Base-by-base conservation (phyloP, 2,888 invertebrate genomes). In the Caenorhabditis drosophilae region DNA sequence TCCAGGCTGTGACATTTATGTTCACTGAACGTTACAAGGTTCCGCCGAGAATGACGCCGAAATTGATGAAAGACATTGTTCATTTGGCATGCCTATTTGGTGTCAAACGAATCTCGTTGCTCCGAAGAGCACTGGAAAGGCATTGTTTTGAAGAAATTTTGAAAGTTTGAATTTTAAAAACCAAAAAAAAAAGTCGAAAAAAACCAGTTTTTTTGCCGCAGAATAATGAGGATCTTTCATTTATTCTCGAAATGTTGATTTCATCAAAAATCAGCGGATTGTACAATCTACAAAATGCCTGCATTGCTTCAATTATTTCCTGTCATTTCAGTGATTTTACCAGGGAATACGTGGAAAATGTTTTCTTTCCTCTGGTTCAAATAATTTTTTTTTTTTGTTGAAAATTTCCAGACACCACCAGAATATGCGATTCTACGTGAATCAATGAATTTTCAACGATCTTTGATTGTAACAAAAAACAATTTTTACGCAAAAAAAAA, bases 311-410 rank as follows among this genome's bases (percentile, higher is more conserved):
- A 2, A 42, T 42, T 23, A 23, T 42, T 22, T 20, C 22, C 23
- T 42, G 23, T 42, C 42, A 42, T 42, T 42, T 42, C 15, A 23
- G 22, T n/a, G 42, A 42, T 9, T 42, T 42, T 23, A 31, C 6
- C 6, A 31, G 31, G 12, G 12, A 31, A 9, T 31, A 31, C 12
- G 31, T 12, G 31, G 31, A 31, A 31, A 31, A 31, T 31, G 31
- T 31, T 9, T 9, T 31, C 7, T 31, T 31, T 31, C 12, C 12
- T 9, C 6, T 31, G 6, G 6, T 31, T 31, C 12, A 31, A 31
- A 31, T 6, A 9, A 9, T 6, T 31, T 31, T 9, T 31, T 31
- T 9, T 9, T 31, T 31, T 31, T n/a, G n/a, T n/a, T n/a, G n/a
- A n/a, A n/a, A n/a, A 31, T 31, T 31, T 31, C 12, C 31, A 31